Conservation (phyloP, 2,797 vertebrate genomes). For the Capromys pilorides region DNA sequence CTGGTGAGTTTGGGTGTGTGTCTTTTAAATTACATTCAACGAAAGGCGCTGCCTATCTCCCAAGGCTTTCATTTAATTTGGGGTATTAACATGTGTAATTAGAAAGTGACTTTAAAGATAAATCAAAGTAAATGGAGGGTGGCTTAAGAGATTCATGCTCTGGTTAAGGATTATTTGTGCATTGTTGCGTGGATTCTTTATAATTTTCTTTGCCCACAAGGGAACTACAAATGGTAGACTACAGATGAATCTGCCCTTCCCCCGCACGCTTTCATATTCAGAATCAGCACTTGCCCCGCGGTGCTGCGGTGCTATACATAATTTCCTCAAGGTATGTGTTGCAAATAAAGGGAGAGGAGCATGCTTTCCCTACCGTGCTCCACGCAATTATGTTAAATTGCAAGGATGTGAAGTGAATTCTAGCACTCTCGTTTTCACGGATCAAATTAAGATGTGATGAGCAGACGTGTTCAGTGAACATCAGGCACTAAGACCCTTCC, state of each 20-base stretch:
- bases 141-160: background rate
- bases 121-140: constrained; percentile 35
- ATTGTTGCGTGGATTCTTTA: background rate
- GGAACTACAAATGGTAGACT: background rate
- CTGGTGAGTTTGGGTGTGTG: background rate
- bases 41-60: background rate
- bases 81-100: constrained; percentile 41
- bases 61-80: constrained; percentile 58
- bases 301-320: constrained; percentile 51
- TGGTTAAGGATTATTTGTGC: constrained; percentile 21
- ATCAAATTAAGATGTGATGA: constrained; percentile 72
- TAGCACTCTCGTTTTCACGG: constrained; percentile 62
- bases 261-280: constrained; percentile 58
- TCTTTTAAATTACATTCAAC: constrained; percentile 36
- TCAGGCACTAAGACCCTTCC: background rate
- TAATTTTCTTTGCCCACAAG: background rate
- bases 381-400: constrained; percentile 73
- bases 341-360: constrained; percentile 69
- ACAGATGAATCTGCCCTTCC: constrained; percentile 51
- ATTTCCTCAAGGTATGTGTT: constrained; percentile 57
- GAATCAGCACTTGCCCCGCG: constrained; percentile 44
- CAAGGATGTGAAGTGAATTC: constrained; percentile 49
- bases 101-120: constrained; percentile 65
- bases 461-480: background rate
- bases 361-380: constrained; percentile 46